A percentile compares a stretch with the other conserved stretches of the same genome.
phyloP scores from a whole-genome alignment of 2,888 invertebrate species.

The Stenodema calcarata region DNA sequence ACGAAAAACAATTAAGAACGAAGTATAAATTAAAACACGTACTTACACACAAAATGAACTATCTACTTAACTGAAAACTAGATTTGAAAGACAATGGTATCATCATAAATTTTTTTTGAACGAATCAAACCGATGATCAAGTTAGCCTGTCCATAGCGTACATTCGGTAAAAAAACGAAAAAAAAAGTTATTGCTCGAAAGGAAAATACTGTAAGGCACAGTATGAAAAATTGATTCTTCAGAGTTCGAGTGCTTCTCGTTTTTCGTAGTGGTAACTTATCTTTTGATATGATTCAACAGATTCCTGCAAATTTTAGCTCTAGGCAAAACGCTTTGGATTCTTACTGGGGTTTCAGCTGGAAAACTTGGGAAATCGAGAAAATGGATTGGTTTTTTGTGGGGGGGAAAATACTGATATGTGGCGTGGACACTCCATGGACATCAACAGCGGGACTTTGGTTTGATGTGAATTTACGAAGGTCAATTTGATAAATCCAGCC shows the following conservation, averaged over 20 bases:
- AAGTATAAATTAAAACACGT: background rate
- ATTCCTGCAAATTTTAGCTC: slow-evolving; percentile 10
- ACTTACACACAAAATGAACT: background rate
- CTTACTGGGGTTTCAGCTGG: background rate
- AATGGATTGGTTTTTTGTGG: background rate
- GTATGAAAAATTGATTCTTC: slow-evolving; percentile 18
- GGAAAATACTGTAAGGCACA: slow-evolving; percentile 20
- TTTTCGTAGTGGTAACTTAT: background rate
- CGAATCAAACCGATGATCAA: background rate
- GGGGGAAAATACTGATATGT: background rate
- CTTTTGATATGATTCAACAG: slow-evolving; percentile 12
- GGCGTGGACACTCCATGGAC: background rate
- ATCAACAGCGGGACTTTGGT: too few relatives aligned
- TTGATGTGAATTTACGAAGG: too few relatives aligned
- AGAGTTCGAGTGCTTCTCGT: background rate
- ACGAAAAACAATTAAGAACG: background rate
- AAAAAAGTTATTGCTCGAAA: background rate
- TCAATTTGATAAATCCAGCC: too few relatives aligned
- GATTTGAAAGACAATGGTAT: slow-evolving; percentile 33
- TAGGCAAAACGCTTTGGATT: background rate
- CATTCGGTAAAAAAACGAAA: background rate
- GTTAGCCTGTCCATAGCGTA: background rate
- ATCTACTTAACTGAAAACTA: background rate
- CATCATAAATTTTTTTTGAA: slow-evolving; percentile 5
- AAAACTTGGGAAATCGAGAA: background rate